A percentile compares a stretch with the other conserved stretches of the same genome.
phyloP scores from a whole-genome alignment of 2,888 invertebrate genomes.

The Itoplectis maculator region DNA sequence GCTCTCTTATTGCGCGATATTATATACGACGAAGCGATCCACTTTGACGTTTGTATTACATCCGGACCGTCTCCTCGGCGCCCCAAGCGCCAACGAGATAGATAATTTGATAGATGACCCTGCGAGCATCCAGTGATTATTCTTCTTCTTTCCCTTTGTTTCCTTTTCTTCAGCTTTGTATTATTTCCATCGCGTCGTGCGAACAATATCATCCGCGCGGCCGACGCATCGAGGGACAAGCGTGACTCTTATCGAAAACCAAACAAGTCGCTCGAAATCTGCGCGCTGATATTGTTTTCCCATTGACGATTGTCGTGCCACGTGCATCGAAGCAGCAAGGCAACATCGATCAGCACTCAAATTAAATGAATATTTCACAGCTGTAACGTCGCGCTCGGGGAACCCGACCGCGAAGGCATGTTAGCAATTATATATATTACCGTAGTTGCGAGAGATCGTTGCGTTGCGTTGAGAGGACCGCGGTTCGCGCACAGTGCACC shows the following conservation, averaged over 20 bases:
- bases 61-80: background rate
- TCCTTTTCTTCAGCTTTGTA: background rate
- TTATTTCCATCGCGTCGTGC: background rate
- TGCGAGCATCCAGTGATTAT: constrained; percentile 7
- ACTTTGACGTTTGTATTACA: constrained; percentile 10
- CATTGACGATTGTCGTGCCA: too few species aligned
- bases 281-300: constrained; percentile 10
- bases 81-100: constrained; percentile 22
- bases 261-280: background rate
- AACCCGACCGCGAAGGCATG: constrained; percentile 2
- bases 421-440: constrained; percentile 18
- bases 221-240: background rate
- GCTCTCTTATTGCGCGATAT: constrained; percentile 17
- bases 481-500: constrained; percentile 39
- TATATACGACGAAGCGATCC: constrained; percentile 4
- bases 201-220: background rate
- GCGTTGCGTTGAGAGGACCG: constrained; percentile 5
- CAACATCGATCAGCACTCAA: constrained; percentile 14
- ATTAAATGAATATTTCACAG: constrained; percentile 20
- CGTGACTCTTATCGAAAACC: background rate
- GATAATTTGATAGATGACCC: constrained; percentile 42
- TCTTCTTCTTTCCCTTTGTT: constrained; percentile 10
- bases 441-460: constrained; percentile 15
- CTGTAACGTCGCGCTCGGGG: too few species aligned
- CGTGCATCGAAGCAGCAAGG: background rate